These are phyloP conservation scores for Laspeyria flexula DNA, from an alignment of 2,888 invertebrate species.

Conservation along the genomic window DNA sequence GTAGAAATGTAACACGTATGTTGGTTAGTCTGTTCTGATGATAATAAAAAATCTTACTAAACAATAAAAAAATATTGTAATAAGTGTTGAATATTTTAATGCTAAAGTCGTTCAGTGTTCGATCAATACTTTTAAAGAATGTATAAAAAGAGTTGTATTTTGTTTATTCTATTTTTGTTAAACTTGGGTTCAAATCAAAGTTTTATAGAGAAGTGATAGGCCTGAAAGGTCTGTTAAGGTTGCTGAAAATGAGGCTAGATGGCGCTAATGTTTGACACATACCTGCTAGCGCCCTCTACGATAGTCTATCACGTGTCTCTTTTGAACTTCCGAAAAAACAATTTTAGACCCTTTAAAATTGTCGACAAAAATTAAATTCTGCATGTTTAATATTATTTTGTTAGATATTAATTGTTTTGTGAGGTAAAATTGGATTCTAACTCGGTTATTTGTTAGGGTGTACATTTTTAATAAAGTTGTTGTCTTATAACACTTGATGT, in stretches of 20 bases:
- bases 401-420: no score
- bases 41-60: conserved; percentile 62
- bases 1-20: conserved; percentile 69
- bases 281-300: neutral
- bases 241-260: neutral
- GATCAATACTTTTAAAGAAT: conserved; percentile 58
- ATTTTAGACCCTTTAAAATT: no score
- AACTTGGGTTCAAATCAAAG: no score
- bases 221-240: no score
- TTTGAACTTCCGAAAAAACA: no score
- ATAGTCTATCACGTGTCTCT: neutral
- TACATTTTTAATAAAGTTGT: conserved; percentile 20
- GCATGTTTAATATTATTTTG: no score
- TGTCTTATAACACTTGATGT: no score
- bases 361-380: no score
- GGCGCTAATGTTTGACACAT: neutral
- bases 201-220: no score
- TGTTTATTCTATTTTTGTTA: conserved; percentile 11
- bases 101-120: conserved; percentile 72
- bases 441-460: conserved; percentile 10
- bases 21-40: conserved; percentile 72
- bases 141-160: conserved; percentile 30
- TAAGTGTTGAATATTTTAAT: conserved; percentile 78
- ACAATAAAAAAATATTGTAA: conserved; percentile 68
- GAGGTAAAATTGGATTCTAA: conserved; percentile 12